These are phyloP conservation scores for Acropora yongei DNA, from an alignment of 64 coral and sea anemone species.

Conservation along the genomic window DNA sequence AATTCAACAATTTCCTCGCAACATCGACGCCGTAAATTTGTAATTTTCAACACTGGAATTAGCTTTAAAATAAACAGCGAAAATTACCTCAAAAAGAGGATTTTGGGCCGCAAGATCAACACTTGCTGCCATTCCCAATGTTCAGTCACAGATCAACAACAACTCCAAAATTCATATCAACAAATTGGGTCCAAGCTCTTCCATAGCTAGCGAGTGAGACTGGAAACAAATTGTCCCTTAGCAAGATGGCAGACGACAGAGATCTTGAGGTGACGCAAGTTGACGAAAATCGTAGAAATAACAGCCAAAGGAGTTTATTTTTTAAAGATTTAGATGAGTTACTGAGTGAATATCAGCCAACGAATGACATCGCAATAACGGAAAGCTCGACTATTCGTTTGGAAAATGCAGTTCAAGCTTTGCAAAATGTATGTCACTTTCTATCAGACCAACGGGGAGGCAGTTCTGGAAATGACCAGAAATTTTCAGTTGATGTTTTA, in stretches of 20 bases:
- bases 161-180: no score
- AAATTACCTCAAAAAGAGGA: background rate
- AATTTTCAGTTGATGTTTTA: no score
- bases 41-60: background rate
- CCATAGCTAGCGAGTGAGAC: background rate
- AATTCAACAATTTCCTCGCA: conserved; percentile 9
- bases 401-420: no score
- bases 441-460: no score
- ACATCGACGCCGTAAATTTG: background rate
- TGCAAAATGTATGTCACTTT: no score
- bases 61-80: background rate
- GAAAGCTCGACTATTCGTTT: no score
- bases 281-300: no score
- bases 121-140: background rate
- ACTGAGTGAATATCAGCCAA: no score
- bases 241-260: background rate
- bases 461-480: no score
- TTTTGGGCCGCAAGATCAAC: background rate
- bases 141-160: background rate
- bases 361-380: no score
- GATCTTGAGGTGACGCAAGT: background rate
- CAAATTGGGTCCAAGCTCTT: background rate
- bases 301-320: no score
- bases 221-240: background rate
- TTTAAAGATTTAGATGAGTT: no score